Evolutionary conservation across 2,797 vertebrate species (phyloP).

Genomic region (Hirundo rustica): DNA sequence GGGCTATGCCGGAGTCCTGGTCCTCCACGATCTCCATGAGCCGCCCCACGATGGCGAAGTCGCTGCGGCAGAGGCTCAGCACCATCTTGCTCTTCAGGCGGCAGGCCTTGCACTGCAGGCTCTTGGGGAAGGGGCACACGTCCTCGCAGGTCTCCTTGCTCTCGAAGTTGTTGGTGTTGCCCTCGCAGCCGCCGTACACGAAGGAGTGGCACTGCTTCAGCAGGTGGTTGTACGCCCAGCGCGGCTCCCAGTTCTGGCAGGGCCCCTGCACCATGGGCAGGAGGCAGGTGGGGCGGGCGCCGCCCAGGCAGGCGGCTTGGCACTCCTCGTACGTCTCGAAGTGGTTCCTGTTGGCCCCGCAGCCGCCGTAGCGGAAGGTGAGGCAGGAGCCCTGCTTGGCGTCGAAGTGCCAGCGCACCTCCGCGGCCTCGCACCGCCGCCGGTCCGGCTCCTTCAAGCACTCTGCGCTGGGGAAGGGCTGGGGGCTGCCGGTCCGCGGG

Average conservation of each 20-base stretch:
- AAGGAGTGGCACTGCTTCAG: conserved; percentile 90
- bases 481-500: background rate
- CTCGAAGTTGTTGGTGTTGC: conserved; percentile 91
- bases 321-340: conserved; percentile 94
- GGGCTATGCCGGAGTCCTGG: conserved; percentile 88
- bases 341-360: conserved; percentile 83
- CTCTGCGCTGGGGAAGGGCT: conserved; percentile 78
- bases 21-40: conserved; percentile 94
- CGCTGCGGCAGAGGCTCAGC: conserved; percentile 90
- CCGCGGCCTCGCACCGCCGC: conserved; percentile 76
- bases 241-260: conserved; percentile 89
- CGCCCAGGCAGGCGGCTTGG: conserved; percentile 82
- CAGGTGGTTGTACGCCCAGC: conserved; percentile 91
- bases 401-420: conserved; percentile 89
- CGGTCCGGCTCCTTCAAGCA: conserved; percentile 83
- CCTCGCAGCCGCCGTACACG: conserved; percentile 89
- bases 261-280: conserved; percentile 92
- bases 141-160: conserved; percentile 88
- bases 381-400: conserved; percentile 83
- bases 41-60: conserved; percentile 93
- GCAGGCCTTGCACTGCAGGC: conserved; percentile 85
- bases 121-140: conserved; percentile 85
- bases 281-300: conserved; percentile 81
- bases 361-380: conserved; percentile 87
- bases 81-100: conserved; percentile 87